Evolutionary conservation across 2,797 vertebrate genomes (phyloP).

Genomic region (Cossypha polioptera): DNA sequence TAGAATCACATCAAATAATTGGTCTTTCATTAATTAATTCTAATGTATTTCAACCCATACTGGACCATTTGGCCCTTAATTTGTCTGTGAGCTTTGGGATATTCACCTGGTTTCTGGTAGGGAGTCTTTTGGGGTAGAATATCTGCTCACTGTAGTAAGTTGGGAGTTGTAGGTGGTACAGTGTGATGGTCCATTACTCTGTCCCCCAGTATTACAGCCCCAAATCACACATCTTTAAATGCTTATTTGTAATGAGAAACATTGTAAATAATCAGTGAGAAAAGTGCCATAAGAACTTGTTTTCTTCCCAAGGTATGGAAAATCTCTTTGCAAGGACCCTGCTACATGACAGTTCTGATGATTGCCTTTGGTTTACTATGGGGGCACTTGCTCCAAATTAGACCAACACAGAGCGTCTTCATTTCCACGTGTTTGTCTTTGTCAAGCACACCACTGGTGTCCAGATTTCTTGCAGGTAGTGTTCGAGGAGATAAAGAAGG

Average conservation of each 20-base stretch:
- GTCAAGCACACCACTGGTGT: constrained; percentile 95
- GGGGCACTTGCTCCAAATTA: constrained; percentile 89
- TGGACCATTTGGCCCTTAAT: not conserved
- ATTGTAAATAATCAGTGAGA: not conserved
- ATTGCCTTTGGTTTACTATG: constrained; percentile 88
- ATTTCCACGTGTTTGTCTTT: constrained; percentile 95
- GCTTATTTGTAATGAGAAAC: not conserved
- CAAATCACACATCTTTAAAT: not conserved
- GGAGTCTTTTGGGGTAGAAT: not conserved
- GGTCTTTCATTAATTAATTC: not conserved
- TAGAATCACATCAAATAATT: not conserved
- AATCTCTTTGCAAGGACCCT: constrained; percentile 91
- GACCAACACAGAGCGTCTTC: constrained; percentile 91
- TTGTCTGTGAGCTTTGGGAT: not conserved
- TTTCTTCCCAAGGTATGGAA: constrained; percentile 89
- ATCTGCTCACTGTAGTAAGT: not conserved
- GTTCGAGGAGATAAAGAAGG: constrained; percentile 90
- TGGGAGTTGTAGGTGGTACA: not conserved
- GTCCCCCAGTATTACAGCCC: not conserved
- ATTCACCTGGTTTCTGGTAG: not conserved
- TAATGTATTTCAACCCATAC: not conserved
- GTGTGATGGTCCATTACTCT: not conserved
- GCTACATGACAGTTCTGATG: constrained; percentile 91
- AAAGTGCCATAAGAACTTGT: not conserved
- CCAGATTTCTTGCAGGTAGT: constrained; percentile 90